Conservation (phyloP, 2,888 invertebrate species). For the Omphaloscelis lunosa region DNA sequence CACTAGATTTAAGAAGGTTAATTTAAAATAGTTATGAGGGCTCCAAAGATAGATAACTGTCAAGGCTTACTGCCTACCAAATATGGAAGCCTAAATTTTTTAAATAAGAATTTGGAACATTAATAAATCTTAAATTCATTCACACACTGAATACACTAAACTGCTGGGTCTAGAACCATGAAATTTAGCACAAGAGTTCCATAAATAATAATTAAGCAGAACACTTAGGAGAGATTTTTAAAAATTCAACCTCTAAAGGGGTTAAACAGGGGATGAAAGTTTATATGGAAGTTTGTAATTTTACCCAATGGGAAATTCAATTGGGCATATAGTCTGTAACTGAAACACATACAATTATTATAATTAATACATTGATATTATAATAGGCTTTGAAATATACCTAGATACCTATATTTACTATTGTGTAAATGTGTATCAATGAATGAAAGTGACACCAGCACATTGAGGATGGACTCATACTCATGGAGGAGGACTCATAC, state of each 20-base stretch:
- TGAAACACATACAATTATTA: neutral
- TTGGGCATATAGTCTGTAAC: neutral
- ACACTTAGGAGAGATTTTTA: neutral
- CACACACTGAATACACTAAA: neutral
- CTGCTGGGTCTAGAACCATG: neutral
- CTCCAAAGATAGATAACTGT: conserved; percentile 6
- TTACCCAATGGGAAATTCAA: neutral
- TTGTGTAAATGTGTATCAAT: no score
- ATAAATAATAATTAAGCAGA: neutral
- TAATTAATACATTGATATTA: neutral
- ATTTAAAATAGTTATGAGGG: conserved; percentile 9
- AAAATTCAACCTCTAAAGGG: fast-evolving
- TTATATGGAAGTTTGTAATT: no score
- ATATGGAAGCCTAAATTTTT: neutral
- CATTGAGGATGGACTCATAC: conserved; percentile 38
- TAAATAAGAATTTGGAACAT: conserved; percentile 1
- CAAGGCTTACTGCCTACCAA: conserved; percentile 14
- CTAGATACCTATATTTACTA: neutral
- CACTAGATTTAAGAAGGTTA: conserved; percentile 6
- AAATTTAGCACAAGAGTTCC: neutral
- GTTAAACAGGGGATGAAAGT: neutral
- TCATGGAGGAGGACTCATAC: no score
- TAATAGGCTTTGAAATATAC: neutral
- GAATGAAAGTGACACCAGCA: neutral
- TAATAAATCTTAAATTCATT: neutral